Percentiles rank a stretch among this genome's conserved stretches.
These are phyloP conservation scores for Trogon surrucura DNA, from an alignment of 2,113 vertebrate genomes.

Conservation along the genomic window DNA sequence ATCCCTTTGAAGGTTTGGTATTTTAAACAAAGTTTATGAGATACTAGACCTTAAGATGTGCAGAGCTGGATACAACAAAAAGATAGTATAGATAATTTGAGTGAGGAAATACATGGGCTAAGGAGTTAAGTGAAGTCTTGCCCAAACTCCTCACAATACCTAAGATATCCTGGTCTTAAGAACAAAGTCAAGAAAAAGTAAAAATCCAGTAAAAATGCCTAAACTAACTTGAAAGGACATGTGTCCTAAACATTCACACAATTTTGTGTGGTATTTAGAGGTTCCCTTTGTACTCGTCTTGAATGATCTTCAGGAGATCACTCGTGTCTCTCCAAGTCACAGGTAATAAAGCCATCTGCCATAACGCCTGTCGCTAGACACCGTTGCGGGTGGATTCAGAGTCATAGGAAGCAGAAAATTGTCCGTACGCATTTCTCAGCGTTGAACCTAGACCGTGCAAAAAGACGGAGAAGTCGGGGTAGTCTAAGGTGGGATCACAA, in stretches of 20 bases:
- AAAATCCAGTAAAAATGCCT: neutral
- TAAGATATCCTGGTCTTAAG: neutral
- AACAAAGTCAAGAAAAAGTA: neutral
- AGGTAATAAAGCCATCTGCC: conserved; percentile 38
- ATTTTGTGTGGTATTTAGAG: neutral
- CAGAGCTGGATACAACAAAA: neutral
- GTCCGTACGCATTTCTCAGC: neutral
- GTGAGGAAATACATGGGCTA: neutral
- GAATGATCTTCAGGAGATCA: conserved; percentile 28
- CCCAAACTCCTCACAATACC: neutral
- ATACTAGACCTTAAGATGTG: neutral
- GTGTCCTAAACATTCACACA: neutral
- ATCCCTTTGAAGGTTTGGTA: conserved; percentile 2
- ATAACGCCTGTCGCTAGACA: neutral
- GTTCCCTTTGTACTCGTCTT: neutral
- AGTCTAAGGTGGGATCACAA: neutral
- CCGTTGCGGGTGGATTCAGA: neutral
- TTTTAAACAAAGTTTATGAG: conserved; percentile 16
- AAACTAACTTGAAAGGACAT: neutral
- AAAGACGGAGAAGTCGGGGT: neutral
- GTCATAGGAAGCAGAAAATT: neutral
- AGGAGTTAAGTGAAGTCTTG: neutral
- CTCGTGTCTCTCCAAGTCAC: neutral
- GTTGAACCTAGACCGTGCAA: neutral
- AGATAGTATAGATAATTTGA: neutral